Evolutionary conservation across 1,140 invertebrate genomes (phyloP), one percentile per base, ranked within the genome.

Genomic region (Chlorops oryzae): DNA sequence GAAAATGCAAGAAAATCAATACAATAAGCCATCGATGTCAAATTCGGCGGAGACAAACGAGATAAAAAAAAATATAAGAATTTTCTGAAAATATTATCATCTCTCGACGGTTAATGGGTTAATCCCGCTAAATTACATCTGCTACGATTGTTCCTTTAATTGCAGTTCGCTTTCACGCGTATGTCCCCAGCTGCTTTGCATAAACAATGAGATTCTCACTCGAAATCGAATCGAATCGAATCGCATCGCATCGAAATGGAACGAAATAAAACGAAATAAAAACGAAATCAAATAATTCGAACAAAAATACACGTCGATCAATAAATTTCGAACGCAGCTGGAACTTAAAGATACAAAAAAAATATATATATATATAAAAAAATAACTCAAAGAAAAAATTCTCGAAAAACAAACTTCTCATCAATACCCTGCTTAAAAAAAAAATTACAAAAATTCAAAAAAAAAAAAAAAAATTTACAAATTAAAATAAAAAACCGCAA

Each of bases 171-270:
- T n/a, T n/a, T n/a, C 43, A 45, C n/a, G 27, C 43, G 43, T 34
- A 32, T 45, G 43, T 45, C 43, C 43, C 43, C 43, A 45, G 43
- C 43, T 45, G 43, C 25, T 45, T 45, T 45, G 43, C 43, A 45
- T 45, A 45, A 45, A 45, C 43, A 45, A 38, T 18, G 12, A 38
- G 21, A 18, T 20, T 18, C 17, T 18, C 17, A 20, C 5, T 20
- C 35, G 35, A 15, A 38, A 38, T 18, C 17, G n/a, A 15, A 5
- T 6, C 21, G 5, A 3, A 38, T 18, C 3, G 35, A 38, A 38
- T 18, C 17, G 17, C 21, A 15, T 38, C 35, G 21, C 35, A 18
- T 18, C 17, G 35, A 22, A 45, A 41, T 41, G 25, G 21, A 20
- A 21, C n/a, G n/a, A 23, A 15, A 45, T 21, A 12, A 32, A 21